A percentile compares a stretch with the other conserved stretches of the same genome.
These are phyloP conservation scores for Polylopha cassiicola DNA, from an alignment of 2,888 invertebrate genomes.

Conservation along the genomic window DNA sequence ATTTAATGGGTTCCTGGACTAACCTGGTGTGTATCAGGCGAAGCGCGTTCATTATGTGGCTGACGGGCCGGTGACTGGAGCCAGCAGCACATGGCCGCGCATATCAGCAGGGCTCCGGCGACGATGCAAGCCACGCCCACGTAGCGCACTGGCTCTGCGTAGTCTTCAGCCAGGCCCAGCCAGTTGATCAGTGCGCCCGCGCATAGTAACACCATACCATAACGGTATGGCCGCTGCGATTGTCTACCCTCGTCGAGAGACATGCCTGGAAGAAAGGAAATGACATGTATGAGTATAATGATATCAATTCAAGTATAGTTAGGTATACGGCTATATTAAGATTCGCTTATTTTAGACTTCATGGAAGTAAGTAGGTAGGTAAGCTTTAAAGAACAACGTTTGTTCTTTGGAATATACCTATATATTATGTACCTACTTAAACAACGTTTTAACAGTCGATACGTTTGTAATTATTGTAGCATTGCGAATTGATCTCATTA, in stretches of 20 bases:
- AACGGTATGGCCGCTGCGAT: conserved; percentile 84
- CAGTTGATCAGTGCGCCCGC: conserved; percentile 85
- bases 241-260: conserved; percentile 81
- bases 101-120: conserved; percentile 84
- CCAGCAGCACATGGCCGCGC: conserved; percentile 86
- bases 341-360: no score
- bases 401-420: no score
- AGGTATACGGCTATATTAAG: no score
- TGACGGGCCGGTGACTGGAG: conserved; percentile 74
- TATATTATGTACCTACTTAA: no score
- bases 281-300: no score
- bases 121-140: conserved; percentile 85
- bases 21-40: conserved; percentile 73
- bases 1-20: conserved; percentile 13
- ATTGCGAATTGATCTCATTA: no score
- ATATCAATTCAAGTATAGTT: no score
- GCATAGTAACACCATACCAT: conserved; percentile 84
- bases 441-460: no score
- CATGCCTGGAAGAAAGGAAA: conserved; percentile 81
- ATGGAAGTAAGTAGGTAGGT: no score
- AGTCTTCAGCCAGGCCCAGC: conserved; percentile 84
- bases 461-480: no score
- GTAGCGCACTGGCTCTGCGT: conserved; percentile 84
- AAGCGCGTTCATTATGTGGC: conserved; percentile 60
- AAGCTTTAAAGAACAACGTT: no score